Evolutionary conservation across 2,113 vertebrate species (phyloP).

Genomic region (Ranitomeya variabilis): DNA sequence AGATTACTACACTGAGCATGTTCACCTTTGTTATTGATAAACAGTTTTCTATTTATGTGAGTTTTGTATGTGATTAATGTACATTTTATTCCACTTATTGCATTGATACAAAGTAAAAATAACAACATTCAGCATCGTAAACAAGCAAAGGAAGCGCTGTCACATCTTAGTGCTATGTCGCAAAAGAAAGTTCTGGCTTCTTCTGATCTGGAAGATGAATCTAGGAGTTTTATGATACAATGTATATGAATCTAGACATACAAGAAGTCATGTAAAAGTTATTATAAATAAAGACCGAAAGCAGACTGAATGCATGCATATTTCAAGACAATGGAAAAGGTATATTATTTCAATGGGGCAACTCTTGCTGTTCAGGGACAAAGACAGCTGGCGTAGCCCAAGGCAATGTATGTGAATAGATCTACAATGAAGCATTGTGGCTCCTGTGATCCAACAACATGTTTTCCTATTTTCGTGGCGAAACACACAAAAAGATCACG

Average conservation of each 20-base stretch:
- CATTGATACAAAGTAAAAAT: neutral
- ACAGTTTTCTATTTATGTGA: neutral
- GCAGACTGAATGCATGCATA: neutral
- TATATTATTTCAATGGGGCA: neutral
- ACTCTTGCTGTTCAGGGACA: neutral
- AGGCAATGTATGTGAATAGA: neutral
- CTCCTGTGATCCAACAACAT: neutral
- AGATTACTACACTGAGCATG: neutral
- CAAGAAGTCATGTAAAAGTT: too few species aligned
- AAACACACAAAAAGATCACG: neutral
- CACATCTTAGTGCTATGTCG: neutral
- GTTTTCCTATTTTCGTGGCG: neutral
- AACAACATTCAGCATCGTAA: neutral
- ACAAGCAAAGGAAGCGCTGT: neutral
- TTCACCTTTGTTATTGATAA: neutral
- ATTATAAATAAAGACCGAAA: too few species aligned
- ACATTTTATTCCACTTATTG: neutral
- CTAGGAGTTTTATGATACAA: neutral
- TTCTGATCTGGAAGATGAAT: neutral
- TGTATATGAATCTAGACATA: neutral
- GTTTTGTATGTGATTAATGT: neutral
- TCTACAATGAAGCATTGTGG: neutral
- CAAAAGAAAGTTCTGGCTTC: conserved; percentile 24
- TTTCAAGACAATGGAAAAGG: neutral
- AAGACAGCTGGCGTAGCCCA: neutral